phyloP scores from a whole-genome alignment of 2,113 vertebrate genomes.

The Sisor rabdophorus region DNA sequence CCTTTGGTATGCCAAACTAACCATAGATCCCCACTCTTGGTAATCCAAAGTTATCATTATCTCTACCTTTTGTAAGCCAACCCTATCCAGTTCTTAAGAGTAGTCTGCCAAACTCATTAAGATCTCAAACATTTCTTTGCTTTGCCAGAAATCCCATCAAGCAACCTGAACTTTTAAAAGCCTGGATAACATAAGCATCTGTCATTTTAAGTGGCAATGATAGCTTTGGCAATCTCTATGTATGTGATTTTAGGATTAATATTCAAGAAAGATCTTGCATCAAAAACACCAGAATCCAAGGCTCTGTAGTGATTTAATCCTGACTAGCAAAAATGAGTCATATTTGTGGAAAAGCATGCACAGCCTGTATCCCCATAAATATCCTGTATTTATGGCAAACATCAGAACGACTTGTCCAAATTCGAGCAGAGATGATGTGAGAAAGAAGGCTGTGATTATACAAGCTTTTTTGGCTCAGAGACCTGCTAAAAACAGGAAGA shows the following conservation, averaged over 20 bases:
- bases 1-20: background rate
- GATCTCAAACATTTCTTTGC: background rate
- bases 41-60: background rate
- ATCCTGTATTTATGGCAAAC: background rate
- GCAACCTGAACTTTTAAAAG: background rate
- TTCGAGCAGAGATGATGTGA: background rate
- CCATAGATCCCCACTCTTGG: background rate
- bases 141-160: background rate
- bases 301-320: background rate
- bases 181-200: background rate
- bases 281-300: background rate
- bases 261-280: background rate
- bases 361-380: background rate
- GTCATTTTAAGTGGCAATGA: background rate
- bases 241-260: background rate
- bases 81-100: background rate
- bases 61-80: background rate
- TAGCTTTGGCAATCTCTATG: background rate
- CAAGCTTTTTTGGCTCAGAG: background rate
- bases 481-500: background rate
- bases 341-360: background rate
- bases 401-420: background rate
- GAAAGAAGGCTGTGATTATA: background rate
- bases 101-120: background rate
- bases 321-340: slow-evolving; percentile 8